phyloP scores from a whole-genome alignment of 1,140 invertebrate genomes.

The Procambarus clarkii region DNA sequence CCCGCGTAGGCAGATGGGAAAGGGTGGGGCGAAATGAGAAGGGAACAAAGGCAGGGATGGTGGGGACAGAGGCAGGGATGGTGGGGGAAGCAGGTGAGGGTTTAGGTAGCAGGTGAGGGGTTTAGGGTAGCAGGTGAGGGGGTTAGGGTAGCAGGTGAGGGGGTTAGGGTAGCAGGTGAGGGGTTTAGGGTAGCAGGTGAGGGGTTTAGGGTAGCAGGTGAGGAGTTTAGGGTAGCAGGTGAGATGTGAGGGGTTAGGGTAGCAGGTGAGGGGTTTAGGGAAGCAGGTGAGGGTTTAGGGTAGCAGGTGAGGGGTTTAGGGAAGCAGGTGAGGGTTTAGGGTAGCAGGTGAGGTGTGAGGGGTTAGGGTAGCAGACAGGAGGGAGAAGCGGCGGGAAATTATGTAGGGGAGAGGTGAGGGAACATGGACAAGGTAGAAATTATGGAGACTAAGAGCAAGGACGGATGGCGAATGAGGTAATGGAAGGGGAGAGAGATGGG shows the following conservation, averaged over 20 bases:
- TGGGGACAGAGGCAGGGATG: background rate
- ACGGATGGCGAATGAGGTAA: too few species aligned
- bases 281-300: too few species aligned
- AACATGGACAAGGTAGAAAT: too few species aligned
- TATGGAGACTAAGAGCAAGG: too few species aligned
- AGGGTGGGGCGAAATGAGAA: background rate
- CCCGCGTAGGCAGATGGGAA: background rate
- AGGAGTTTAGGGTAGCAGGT: background rate
- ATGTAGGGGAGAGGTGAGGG: too few species aligned
- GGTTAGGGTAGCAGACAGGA: too few species aligned
- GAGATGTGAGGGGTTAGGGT: too few species aligned
- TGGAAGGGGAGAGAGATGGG: too few species aligned
- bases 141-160: background rate
- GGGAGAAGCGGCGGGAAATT: too few species aligned
- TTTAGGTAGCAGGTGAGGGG: background rate
- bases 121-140: background rate
- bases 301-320: too few species aligned
- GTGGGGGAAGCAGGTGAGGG: background rate
- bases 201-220: background rate
- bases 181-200: background rate
- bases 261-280: background rate
- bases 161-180: background rate
- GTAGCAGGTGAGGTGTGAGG: background rate
- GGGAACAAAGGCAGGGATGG: background rate
- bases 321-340: background rate